phyloP scores from a whole-genome alignment of 2,113 vertebrate species.

The Pardalotus punctatus region DNA sequence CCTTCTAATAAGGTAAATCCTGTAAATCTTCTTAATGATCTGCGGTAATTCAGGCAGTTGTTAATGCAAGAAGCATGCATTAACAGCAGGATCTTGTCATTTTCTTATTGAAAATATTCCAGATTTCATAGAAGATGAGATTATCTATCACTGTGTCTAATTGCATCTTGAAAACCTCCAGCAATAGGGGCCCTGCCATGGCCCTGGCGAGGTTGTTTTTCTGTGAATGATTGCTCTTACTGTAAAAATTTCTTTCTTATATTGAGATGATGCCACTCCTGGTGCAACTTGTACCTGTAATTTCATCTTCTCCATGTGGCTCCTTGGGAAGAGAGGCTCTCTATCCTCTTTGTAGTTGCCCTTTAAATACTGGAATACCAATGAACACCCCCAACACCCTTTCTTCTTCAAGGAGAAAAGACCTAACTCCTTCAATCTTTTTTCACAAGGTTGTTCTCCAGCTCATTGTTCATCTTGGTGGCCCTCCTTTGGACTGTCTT shows the following conservation, averaged over 20 bases:
- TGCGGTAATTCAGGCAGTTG: background rate
- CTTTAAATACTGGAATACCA: background rate
- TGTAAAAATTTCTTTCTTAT: background rate
- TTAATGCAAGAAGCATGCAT: background rate
- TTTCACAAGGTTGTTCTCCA: background rate
- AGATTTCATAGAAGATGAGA: background rate
- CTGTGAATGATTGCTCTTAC: background rate
- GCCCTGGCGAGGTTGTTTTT: background rate
- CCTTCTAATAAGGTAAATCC: background rate
- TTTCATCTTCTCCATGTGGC: background rate
- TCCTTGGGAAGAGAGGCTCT: background rate
- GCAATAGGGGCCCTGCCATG: background rate
- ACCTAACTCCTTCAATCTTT: background rate
- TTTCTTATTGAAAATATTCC: background rate
- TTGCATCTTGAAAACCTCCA: background rate
- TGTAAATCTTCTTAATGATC: background rate
- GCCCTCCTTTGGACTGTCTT: rapidly evolving
- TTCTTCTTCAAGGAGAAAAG: background rate
- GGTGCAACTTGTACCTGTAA: background rate
- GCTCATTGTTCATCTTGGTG: background rate
- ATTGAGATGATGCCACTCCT: background rate
- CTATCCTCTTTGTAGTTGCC: background rate
- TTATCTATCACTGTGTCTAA: background rate
- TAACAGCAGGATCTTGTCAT: rapidly evolving
- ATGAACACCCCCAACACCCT: background rate